Evolutionary conservation across 2,888 invertebrate species (phyloP), one percentile per base, ranked within the genome.

Genomic region (Meganola albula): DNA sequence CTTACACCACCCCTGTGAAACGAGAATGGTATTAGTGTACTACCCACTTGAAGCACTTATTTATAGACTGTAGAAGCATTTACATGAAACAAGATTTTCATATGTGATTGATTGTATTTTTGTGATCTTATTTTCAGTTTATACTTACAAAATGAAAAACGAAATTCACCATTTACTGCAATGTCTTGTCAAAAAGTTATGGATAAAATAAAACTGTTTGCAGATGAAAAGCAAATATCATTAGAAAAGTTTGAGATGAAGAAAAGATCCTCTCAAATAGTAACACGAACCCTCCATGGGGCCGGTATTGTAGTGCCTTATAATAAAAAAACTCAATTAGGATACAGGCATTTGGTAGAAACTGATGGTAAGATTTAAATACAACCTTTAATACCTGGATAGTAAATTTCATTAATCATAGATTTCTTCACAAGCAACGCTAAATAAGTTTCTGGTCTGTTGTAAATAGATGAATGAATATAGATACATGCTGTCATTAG

Each of bases 241-340:
- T 60, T 95, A 24, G 88, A 90, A 2, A 70, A 74, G 37, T 88
- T 87, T 6, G 62, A 74, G 12, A 78, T 84, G 37, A 92, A 92
- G 73, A 89, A 88, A 41, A 80, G 85, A 27, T 83, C 92, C n/a
- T 82, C 89, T 18, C 84, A 83, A 24, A 88, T 87, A 40, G 90
- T 94, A 1, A 82, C 93, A 0, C 90, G 89, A 66, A 90, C 93
- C 16, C 92, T 96, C 53, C 95, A 96, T 69, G 90, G 90, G 34
- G 91, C 91, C 24, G 97, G 97, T 9, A 90, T 97, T 54, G 91
- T 93, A 13, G 97, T 97, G 1, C 96, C 96, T 0, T 92, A 92
- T 34, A 87, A 95, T 54, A 91, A 90, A 59, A 93, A 92, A 67
- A 91, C 92, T 0, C 90, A 95, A 59, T 63, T 95, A 3, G 98